Evolutionary conservation across 2,113 vertebrate genomes (phyloP).

Genomic region (Athene cunicularia): DNA sequence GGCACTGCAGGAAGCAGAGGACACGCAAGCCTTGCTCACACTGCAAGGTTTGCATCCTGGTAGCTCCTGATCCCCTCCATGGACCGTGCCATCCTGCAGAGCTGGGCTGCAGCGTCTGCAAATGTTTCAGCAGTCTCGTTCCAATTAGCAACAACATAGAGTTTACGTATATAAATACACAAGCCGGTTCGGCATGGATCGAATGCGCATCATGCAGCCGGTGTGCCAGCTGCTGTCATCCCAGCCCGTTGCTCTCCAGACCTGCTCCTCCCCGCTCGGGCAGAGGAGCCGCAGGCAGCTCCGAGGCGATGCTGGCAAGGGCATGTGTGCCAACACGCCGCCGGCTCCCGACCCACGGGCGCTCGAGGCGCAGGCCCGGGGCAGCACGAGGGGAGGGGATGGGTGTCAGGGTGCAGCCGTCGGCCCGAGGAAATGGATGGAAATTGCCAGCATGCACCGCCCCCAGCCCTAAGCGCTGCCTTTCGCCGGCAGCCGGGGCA

Average conservation of each 20-base stretch:
- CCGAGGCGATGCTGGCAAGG: not conserved
- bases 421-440: not conserved
- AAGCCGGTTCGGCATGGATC: not conserved
- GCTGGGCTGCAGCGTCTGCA: not conserved
- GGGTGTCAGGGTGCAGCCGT: not conserved
- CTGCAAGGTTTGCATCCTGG: not conserved
- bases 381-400: not conserved
- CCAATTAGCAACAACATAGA: not conserved
- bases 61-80: fast-evolving
- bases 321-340: fast-evolving
- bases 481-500: not conserved
- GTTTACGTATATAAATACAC: fast-evolving
- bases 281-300: fast-evolving
- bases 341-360: not conserved
- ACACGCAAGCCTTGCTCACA: fast-evolving
- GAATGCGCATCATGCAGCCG: fast-evolving
- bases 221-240: not conserved
- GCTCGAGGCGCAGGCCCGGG: not conserved
- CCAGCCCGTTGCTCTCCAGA: fast-evolving
- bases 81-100: not conserved
- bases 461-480: not conserved
- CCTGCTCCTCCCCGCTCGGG: not conserved
- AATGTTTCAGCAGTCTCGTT: not conserved
- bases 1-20: not conserved
- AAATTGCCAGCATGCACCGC: not conserved